Conservation (phyloP, 1,140 invertebrate species). For the Atta texana region DNA sequence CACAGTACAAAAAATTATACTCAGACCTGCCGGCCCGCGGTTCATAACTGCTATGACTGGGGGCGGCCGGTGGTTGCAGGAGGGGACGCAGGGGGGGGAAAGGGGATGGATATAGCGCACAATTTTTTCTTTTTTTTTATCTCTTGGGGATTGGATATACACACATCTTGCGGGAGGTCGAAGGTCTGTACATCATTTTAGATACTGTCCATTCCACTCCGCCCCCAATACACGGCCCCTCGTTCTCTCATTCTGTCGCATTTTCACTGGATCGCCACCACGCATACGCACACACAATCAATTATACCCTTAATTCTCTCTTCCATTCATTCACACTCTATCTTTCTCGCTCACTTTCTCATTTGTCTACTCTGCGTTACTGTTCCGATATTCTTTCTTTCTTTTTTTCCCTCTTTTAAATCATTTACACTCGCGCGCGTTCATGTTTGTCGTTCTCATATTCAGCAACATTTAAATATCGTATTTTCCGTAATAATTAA, state of each 20-base stretch:
- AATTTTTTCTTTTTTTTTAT: slow-evolving; percentile 45
- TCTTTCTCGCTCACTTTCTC: slow-evolving; percentile 18
- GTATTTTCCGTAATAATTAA: slow-evolving; percentile 82
- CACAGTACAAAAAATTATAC: slow-evolving; percentile 88
- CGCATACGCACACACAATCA: slow-evolving; percentile 45
- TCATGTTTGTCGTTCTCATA: slow-evolving; percentile 71
- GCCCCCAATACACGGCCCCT: slow-evolving; percentile 81
- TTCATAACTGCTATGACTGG: slow-evolving; percentile 84
- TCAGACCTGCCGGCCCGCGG: slow-evolving; percentile 83
- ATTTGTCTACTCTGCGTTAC: slow-evolving; percentile 21
- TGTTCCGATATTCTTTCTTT: slow-evolving; percentile 26
- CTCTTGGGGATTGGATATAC: slow-evolving; percentile 70
- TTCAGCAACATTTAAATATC: slow-evolving; percentile 85
- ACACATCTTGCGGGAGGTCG: slow-evolving; percentile 54
- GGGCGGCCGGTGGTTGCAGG: slow-evolving; percentile 77
- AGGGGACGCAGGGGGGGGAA: slow-evolving; percentile 63
- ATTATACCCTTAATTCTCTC: slow-evolving; percentile 40
- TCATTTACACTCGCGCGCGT: slow-evolving; percentile 68
- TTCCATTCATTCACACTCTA: slow-evolving; percentile 8
- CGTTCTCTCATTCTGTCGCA: slow-evolving; percentile 68
- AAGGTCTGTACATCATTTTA: slow-evolving; percentile 80
- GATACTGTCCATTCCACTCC: slow-evolving; percentile 76
- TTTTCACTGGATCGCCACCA: slow-evolving; percentile 57
- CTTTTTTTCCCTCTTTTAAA: slow-evolving; percentile 52
- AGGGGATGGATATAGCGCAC: slow-evolving; percentile 52